These are phyloP conservation scores for Euzophera pinguis DNA, from an alignment of 2,888 invertebrate genomes.

Conservation along the genomic window DNA sequence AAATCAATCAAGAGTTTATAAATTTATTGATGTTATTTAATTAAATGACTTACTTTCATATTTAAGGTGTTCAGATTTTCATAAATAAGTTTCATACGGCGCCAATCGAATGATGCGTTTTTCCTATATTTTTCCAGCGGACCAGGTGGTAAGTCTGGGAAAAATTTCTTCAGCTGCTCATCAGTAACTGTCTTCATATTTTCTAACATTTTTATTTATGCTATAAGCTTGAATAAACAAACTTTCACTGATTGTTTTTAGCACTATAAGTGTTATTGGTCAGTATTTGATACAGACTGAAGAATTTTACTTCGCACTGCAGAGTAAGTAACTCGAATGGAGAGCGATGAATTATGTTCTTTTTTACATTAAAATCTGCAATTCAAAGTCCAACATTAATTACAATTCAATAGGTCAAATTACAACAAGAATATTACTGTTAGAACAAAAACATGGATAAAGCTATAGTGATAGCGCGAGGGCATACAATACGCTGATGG, in stretches of 20 bases:
- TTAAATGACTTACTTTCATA: constrained; percentile 50
- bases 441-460: too few relatives aligned
- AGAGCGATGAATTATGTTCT: not conserved
- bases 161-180: constrained; percentile 55
- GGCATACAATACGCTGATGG: too few relatives aligned
- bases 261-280: not conserved
- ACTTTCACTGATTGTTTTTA: not conserved
- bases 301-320: not conserved
- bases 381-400: not conserved
- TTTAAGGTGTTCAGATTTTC: constrained; percentile 54
- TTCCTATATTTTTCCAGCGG: constrained; percentile 82
- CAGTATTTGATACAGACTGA: not conserved
- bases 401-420: not conserved
- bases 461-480: too few relatives aligned
- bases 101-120: constrained; percentile 84
- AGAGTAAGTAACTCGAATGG: not conserved
- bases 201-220: constrained; percentile 23
- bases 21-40: too few relatives aligned
- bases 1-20: too few relatives aligned
- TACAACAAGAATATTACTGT: not conserved
- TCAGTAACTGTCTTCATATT: constrained; percentile 36
- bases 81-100: constrained; percentile 72
- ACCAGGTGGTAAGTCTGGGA: constrained; percentile 82
- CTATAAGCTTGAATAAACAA: too few relatives aligned
- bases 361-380: not conserved